Percentiles rank a stretch among this genome's conserved stretches.
Conservation (phyloP, 2,888 invertebrate genomes). For the Stenichneumon culpator region DNA sequence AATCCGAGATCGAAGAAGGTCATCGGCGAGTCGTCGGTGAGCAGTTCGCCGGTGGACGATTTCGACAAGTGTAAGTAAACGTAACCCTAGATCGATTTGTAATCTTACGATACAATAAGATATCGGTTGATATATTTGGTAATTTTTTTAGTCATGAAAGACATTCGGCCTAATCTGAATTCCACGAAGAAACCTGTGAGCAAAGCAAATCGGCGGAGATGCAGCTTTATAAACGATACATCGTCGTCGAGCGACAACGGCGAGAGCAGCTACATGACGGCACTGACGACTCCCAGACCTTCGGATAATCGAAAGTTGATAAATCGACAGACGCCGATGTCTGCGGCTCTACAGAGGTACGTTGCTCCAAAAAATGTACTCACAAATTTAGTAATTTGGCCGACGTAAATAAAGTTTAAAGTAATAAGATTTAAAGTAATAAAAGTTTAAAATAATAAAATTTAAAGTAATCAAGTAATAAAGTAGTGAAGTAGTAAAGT, state of each 20-base stretch:
- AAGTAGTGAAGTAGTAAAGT: neutral
- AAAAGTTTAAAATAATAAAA: neutral
- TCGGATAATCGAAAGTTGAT: slow-evolving; percentile 49
- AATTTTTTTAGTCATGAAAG: slow-evolving; percentile 60
- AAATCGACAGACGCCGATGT: slow-evolving; percentile 47
- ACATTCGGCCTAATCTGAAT: slow-evolving; percentile 65
- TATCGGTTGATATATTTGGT: neutral
- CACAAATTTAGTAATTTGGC: slow-evolving; percentile 25
- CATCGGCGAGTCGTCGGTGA: slow-evolving; percentile 46
- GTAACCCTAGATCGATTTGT: neutral
- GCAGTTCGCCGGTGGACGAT: slow-evolving; percentile 71
- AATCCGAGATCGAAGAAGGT: slow-evolving; percentile 58
- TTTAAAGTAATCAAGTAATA: too few species aligned
- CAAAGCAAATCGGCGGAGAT: slow-evolving; percentile 57
- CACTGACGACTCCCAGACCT: slow-evolving; percentile 76
- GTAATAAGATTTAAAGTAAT: too few species aligned
- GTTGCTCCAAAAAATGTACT: neutral
- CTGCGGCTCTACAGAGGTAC: slow-evolving; percentile 68
- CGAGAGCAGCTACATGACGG: slow-evolving; percentile 81
- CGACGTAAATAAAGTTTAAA: neutral
- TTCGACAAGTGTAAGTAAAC: slow-evolving; percentile 73
- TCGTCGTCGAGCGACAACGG: slow-evolving; percentile 74
- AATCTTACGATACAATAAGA: neutral
- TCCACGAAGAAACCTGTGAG: slow-evolving; percentile 59
- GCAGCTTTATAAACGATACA: slow-evolving; percentile 80